A percentile compares a stretch with the other conserved stretches of the same genome.
Evolutionary conservation across 2,888 invertebrate species (phyloP).

Genomic region (Maniola hyperantus): DNA sequence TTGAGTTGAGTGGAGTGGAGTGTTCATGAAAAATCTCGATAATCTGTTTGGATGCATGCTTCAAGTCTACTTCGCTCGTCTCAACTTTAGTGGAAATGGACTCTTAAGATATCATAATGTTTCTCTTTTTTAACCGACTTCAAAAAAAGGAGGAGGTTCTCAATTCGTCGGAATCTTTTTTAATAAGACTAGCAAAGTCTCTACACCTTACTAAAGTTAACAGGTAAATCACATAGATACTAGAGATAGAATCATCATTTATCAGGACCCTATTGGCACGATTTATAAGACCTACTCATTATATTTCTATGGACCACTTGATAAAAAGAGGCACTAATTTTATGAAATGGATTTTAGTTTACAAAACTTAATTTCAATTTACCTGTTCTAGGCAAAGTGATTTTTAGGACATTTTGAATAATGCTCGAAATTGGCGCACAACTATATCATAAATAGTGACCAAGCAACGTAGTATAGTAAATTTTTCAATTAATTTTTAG

Average conservation of each 20-base stretch:
- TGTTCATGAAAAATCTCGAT: no score
- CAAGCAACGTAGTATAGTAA: not conserved
- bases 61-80: no score
- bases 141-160: no score
- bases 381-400: not conserved
- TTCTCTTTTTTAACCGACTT: no score
- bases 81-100: no score
- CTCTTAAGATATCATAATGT: no score
- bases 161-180: no score
- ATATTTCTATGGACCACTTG: constrained; percentile 9
- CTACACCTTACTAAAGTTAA: not conserved
- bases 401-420: not conserved
- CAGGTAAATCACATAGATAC: not conserved
- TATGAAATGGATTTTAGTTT: constrained; percentile 33
- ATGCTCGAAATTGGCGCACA: not conserved
- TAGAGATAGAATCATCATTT: constrained; percentile 5
- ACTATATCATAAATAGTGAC: not conserved
- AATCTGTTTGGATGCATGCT: no score
- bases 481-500: not conserved
- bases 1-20: no score
- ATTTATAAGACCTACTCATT: not conserved
- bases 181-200: not conserved
- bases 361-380: constrained; percentile 2
- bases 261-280: not conserved
- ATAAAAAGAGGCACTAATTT: constrained; percentile 48